phyloP scores from a whole-genome alignment of 2,113 vertebrate genomes.

The Reinhardtius hippoglossoides region DNA sequence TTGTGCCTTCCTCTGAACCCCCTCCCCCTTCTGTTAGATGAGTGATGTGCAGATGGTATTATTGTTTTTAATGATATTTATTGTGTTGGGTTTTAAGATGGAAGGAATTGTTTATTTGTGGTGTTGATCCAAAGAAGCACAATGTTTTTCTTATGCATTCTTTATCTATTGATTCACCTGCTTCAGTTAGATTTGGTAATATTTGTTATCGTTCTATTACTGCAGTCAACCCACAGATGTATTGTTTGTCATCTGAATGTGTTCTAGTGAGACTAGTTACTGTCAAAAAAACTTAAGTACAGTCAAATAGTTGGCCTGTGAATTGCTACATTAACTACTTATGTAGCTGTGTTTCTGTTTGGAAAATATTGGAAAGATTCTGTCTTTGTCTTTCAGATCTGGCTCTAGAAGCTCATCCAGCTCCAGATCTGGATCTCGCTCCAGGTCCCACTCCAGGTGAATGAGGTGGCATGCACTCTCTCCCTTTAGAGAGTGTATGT shows the following conservation, averaged over 20 bases:
- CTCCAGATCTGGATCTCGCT: conserved; percentile 95
- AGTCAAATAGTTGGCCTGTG: neutral
- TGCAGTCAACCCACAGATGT: neutral
- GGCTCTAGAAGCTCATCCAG: conserved; percentile 96
- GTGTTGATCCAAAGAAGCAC: neutral
- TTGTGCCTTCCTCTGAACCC: conserved; percentile 33
- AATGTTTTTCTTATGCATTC: neutral
- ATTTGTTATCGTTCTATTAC: too few species aligned
- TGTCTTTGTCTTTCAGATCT: conserved; percentile 92
- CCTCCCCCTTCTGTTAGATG: conserved; percentile 16
- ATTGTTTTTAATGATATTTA: neutral
- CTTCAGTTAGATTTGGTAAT: too few species aligned
- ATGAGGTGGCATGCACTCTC: conserved; percentile 96
- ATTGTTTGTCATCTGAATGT: too few species aligned
- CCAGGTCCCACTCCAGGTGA: conserved; percentile 99
- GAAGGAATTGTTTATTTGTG: conserved; percentile 4
- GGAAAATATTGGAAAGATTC: conserved; percentile 79
- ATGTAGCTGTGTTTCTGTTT: neutral
- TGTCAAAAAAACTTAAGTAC: neutral
- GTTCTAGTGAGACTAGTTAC: neutral
- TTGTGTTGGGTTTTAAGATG: neutral
- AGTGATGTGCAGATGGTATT: conserved; percentile 5
- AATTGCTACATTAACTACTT: neutral
- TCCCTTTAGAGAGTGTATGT: conserved; percentile 86
- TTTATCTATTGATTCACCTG: neutral